Evolutionary conservation across 2,797 vertebrate genomes (phyloP), one percentile per base, ranked within the genome.

Genomic region (Zonotrichia albicollis): DNA sequence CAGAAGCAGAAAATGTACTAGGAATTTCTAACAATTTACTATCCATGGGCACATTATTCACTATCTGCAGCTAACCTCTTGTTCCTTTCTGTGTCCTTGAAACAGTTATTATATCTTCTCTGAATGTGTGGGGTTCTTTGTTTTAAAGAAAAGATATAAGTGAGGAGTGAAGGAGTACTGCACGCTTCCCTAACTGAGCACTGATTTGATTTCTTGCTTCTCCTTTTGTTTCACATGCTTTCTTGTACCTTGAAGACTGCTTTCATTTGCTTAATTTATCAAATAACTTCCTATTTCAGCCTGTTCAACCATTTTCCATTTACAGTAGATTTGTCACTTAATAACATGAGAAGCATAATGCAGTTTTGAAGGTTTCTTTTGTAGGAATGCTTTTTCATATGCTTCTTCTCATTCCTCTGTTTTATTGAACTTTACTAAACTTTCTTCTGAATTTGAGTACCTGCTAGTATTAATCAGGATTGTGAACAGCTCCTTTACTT

Each of bases 71-170:
- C 79, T 87, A 91, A 75, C 29, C 62, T 87, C 76, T 89, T 92
- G 91, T 96, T 94, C 91, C 87, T 89, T 96, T 95, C 70, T 62
- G 36, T 68, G 93, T 91, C 96, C 96, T 96, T 96, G 96, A 87
- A 95, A 89, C 75, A 78, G 93, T 95, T 95, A 64, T 43, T 94
- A 34, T 45, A 54, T 77, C 46, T 95, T 94, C 86, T 91, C 78
- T 92, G 87, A 87, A 89, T 94, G 90, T 87, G 95, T 93, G 84
- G 82, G 91, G 43, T 82, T 90, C 94, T 85, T 77, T 77, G 65
- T 51, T 87, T 95, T 80, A 53, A 62, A 58, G 65, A 74, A 77
- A 83, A 94, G 87, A 95, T 93, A 16, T 10, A 87, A 91, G 66
- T 70, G 66, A 76, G 91, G 94, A 94, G 84, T 94, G 84, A 91